A percentile compares a stretch with the other conserved stretches of the same genome.
These are phyloP conservation scores for Ariolimax columbianus DNA, from an alignment of 2,888 invertebrate species.

Conservation along the genomic window DNA sequence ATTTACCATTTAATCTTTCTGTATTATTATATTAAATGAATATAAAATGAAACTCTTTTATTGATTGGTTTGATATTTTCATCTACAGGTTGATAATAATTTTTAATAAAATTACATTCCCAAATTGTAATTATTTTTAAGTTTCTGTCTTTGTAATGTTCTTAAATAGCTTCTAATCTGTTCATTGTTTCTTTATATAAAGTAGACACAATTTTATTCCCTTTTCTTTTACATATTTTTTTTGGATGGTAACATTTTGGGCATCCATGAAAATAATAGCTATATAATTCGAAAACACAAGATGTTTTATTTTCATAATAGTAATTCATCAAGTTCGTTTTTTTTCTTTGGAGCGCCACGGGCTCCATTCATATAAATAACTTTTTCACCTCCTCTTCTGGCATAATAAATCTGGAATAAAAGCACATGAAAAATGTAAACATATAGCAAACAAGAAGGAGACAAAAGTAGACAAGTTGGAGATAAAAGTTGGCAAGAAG, in stretches of 20 bases:
- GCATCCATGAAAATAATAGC: background rate
- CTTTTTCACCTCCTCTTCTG: background rate
- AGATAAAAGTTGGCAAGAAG: too few relatives aligned
- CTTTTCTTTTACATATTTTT: constrained; percentile 15
- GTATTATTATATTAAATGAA: constrained; percentile 15
- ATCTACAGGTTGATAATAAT: background rate
- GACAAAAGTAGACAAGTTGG: too few relatives aligned
- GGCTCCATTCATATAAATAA: too few relatives aligned
- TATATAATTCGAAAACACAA: background rate
- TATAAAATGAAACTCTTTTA: constrained; percentile 16
- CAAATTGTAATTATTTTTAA: background rate
- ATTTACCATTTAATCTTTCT: background rate
- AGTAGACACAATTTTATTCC: background rate
- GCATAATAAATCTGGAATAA: too few relatives aligned
- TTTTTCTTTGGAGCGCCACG: too few relatives aligned
- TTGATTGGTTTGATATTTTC: constrained; percentile 3
- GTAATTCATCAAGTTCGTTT: too few relatives aligned
- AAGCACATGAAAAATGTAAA: too few relatives aligned
- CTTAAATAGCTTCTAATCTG: background rate
- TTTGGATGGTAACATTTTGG: background rate
- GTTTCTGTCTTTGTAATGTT: background rate
- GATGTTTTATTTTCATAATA: background rate
- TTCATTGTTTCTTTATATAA: constrained; percentile 2
- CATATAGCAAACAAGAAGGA: too few relatives aligned
- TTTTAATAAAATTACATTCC: constrained; percentile 14